Evolutionary conservation across 2,797 vertebrate species (phyloP).

Genomic region (Melanotaenia maccullochi): DNA sequence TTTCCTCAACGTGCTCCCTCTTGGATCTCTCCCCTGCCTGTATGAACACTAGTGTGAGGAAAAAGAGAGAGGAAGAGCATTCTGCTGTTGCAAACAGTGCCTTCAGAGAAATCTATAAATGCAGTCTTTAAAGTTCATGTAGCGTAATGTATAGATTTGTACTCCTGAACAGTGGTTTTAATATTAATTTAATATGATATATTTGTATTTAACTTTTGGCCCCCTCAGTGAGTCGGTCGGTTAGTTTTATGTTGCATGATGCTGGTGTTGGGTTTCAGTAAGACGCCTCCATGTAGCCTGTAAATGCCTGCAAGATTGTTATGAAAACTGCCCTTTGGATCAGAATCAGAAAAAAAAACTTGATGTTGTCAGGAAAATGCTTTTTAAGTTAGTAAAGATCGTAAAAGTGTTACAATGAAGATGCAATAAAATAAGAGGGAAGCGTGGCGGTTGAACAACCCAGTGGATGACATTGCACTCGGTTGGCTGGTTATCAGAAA

Average conservation of each 20-base stretch:
- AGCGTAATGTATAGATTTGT: constrained; percentile 84
- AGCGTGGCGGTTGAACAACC: not conserved
- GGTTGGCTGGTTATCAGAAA: too few relatives aligned
- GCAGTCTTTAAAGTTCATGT: constrained; percentile 82
- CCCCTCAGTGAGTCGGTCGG: constrained; percentile 41
- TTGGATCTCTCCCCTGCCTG: constrained; percentile 63
- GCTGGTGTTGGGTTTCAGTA: constrained; percentile 65
- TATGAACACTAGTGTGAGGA: constrained; percentile 74
- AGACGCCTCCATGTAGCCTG: constrained; percentile 47
- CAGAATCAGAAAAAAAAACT: not conserved
- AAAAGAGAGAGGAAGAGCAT: constrained; percentile 71
- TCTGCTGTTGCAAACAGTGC: constrained; percentile 86
- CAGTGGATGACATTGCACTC: not conserved
- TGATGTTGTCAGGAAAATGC: not conserved
- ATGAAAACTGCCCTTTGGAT: constrained; percentile 25
- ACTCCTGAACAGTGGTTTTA: constrained; percentile 66
- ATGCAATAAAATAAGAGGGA: not conserved
- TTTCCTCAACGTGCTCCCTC: constrained; percentile 55
- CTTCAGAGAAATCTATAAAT: constrained; percentile 85
- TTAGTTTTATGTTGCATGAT: constrained; percentile 65
- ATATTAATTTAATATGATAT: constrained; percentile 74
- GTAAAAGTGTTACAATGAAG: not conserved
- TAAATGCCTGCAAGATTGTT: constrained; percentile 48
- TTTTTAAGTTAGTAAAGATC: not conserved
- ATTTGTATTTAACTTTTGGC: constrained; percentile 77